Percentiles rank a stretch among this genome's conserved stretches.
Evolutionary conservation across 92 coral and sea anemone species (phyloP).

Genomic region (Epizoanthus illoricatus): DNA sequence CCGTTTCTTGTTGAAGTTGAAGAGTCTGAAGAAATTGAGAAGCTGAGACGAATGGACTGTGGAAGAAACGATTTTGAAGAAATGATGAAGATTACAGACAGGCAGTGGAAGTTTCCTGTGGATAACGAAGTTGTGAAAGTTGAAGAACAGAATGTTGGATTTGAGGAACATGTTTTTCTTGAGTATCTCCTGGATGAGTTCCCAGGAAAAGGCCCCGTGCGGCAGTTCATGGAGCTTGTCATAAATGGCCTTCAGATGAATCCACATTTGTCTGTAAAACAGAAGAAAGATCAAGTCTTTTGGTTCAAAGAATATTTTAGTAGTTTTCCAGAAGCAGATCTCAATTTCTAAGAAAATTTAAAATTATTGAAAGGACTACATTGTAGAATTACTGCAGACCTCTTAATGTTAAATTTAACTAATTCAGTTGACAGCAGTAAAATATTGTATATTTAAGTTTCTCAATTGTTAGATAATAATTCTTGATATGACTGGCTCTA

Average conservation of each 20-base stretch:
- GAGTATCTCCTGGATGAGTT: constrained; percentile 81
- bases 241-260: constrained; percentile 88
- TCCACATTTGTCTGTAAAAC: constrained; percentile 77
- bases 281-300: constrained; percentile 72
- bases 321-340: constrained; percentile 79
- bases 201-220: constrained; percentile 87
- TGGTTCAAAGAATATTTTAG: constrained; percentile 94
- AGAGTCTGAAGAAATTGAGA: constrained; percentile 37
- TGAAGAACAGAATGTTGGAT: constrained; percentile 74
- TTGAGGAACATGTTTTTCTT: constrained; percentile 95
- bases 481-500: too few species aligned
- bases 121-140: constrained; percentile 90
- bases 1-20: constrained; percentile 45
- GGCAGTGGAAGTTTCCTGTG: constrained; percentile 90
- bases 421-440: too few species aligned
- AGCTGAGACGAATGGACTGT: constrained; percentile 50
- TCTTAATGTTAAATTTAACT: neutral
- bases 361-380: neutral
- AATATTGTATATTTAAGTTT: too few species aligned
- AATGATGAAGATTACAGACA: constrained; percentile 70
- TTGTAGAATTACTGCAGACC: neutral
- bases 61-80: constrained; percentile 74
- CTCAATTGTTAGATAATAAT: too few species aligned
- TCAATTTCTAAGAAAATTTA: constrained; percentile 44
- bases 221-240: constrained; percentile 95